Evolutionary conservation across 2,113 vertebrate species (phyloP), one percentile per base, ranked within the genome.

Genomic region (Seriola aureovittata): DNA sequence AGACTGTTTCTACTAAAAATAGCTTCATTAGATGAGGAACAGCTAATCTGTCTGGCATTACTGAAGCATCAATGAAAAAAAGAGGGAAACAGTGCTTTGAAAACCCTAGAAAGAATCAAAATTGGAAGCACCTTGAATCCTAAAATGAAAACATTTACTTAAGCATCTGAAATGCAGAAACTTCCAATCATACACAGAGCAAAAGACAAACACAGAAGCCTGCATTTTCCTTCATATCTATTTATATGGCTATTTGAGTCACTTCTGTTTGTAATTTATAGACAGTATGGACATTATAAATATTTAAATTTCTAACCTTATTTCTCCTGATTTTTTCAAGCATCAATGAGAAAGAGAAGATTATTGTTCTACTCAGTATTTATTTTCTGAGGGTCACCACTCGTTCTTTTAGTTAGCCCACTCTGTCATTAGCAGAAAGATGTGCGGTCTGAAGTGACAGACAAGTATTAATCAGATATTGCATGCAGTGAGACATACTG

Each of bases 221-320:
- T 13, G 6, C 2, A n/a, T 21, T 13, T 72, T 58, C 66, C 11
- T 9, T 57, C 8, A 71, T 19, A 57, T 29, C 34, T 74, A 16
- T 48, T 50, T 2, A 48, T 21, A 11, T 5, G 2, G 4, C 58
- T 46, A 70, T 60, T 66, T 69, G 29, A 74, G 42, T 3, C 66
- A 42, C 23, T 48, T 57, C 23, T 23, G 8, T 60, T 67, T 76
- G 34, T 75, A 32, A 55, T 70, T 59, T 64, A 54, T 42, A 29
- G 3, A 62, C 3, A 48, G 46, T 10, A 44, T n/a, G 10, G 10
- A n/a, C 4, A 32, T n/a, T 9, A 50, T 34, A 44, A 63, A 68
- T 52, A 19, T 17, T 50, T 21, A 6, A 4, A 19, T 5, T 36
- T 57, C 6, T 46, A n/a, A 66, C 34, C 42, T 8, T 8, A 25